These are phyloP conservation scores for Drosophila formosana DNA, from an alignment of 2,888 invertebrate genomes.

Conservation along the genomic window DNA sequence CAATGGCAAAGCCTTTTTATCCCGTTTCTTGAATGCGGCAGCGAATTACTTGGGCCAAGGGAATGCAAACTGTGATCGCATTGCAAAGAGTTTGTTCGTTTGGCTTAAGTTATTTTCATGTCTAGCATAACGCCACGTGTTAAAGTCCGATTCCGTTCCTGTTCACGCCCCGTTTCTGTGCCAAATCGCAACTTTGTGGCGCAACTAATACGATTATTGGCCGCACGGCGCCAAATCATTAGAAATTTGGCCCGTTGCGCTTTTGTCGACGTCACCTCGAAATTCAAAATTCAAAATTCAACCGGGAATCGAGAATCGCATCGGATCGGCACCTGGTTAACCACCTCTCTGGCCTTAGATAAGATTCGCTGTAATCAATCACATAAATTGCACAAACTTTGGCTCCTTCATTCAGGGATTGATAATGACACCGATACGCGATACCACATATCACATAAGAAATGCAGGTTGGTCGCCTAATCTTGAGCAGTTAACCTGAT, in stretches of 20 bases:
- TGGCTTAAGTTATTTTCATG: conserved; percentile 86
- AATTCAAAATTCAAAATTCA: conserved; percentile 2
- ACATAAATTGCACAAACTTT: conserved; percentile 51
- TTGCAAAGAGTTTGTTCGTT: conserved; percentile 85
- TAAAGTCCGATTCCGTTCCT: conserved; percentile 11
- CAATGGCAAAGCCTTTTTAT: background rate
- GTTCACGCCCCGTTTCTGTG: conserved; percentile 6
- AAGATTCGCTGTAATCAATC: conserved; percentile 37
- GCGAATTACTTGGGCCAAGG: conserved; percentile 85
- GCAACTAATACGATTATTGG: conserved; percentile 22
- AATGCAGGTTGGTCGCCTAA: conserved; percentile 40
- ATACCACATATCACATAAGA: conserved; percentile 3
- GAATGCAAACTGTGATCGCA: conserved; percentile 83
- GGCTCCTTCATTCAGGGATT: conserved; percentile 29
- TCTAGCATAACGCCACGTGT: conserved; percentile 76
- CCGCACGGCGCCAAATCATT: background rate
- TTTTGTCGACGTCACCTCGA: conserved; percentile 63
- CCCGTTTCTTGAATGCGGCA: conserved; percentile 57
- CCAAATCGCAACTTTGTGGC: conserved; percentile 1
- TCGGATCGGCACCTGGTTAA: conserved; percentile 8
- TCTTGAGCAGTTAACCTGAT: conserved; percentile 46
- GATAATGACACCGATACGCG: conserved; percentile 63
- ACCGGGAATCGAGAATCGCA: conserved; percentile 1
- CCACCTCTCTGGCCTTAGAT: background rate
- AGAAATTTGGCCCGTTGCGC: background rate